phyloP scores from a whole-genome alignment of 2,797 vertebrate species.

The Rallus crepitans region DNA sequence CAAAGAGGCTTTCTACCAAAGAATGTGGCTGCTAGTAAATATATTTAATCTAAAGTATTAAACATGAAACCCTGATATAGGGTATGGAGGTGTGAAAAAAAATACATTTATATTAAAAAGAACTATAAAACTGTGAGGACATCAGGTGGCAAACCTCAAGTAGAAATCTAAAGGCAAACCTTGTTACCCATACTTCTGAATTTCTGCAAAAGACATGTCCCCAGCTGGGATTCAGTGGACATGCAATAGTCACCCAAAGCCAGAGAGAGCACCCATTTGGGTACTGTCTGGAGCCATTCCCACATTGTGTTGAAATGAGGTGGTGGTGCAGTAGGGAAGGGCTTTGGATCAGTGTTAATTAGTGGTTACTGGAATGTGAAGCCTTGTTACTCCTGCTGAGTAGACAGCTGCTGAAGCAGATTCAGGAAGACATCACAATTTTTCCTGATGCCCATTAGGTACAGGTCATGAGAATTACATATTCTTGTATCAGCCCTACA shows the following conservation, averaged over 20 bases:
- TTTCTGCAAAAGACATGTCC: neutral
- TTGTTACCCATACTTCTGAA: neutral
- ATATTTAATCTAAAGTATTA: neutral
- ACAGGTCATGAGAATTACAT: neutral
- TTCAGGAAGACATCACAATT: constrained; percentile 10
- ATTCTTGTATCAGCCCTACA: neutral
- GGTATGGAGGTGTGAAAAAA: neutral
- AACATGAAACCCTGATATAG: neutral
- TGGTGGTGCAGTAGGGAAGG: neutral
- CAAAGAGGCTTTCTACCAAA: neutral
- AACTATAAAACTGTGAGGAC: neutral
- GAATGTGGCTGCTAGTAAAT: neutral
- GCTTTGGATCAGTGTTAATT: constrained; percentile 44
- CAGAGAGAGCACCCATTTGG: neutral
- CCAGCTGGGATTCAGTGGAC: neutral
- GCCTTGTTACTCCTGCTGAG: constrained; percentile 58
- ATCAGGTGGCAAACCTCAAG: neutral
- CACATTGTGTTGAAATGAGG: neutral
- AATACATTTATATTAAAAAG: neutral
- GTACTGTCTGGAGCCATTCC: neutral
- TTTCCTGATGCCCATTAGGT: constrained; percentile 25
- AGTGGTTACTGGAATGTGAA: constrained; percentile 28
- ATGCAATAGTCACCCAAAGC: neutral
- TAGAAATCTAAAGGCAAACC: neutral
- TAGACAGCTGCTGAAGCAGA: constrained; percentile 66